phyloP scores from a whole-genome alignment of 2,113 vertebrate genomes.

The Morone saxatilis region DNA sequence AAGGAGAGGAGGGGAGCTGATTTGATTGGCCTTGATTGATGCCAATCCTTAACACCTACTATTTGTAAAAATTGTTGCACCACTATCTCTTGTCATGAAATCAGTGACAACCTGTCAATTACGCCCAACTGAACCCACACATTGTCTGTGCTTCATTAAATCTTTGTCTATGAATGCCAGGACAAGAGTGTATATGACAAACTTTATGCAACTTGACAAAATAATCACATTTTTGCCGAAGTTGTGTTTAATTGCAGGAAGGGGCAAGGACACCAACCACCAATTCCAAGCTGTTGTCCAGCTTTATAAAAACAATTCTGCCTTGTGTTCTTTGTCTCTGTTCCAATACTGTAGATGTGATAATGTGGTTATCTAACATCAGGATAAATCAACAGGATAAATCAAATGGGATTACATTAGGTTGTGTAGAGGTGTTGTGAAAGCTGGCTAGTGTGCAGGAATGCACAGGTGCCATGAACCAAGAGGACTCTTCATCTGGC shows the following conservation, averaged over 20 bases:
- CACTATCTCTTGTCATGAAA: background rate
- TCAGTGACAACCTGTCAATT: background rate
- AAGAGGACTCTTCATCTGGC: conserved; percentile 22
- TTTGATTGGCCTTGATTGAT: conserved; percentile 18
- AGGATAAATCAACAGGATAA: background rate
- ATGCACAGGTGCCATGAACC: conserved; percentile 27
- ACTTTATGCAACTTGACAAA: background rate
- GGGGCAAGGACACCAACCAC: background rate
- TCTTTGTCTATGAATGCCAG: background rate
- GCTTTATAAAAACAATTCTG: background rate
- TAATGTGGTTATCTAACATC: background rate
- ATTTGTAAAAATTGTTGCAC: conserved; percentile 16
- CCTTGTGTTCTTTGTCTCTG: background rate
- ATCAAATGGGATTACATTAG: background rate
- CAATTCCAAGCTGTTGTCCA: background rate
- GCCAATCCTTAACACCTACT: background rate
- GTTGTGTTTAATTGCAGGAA: background rate
- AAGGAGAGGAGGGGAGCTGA: background rate
- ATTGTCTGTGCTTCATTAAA: background rate
- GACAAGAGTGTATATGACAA: background rate
- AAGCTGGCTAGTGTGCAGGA: background rate
- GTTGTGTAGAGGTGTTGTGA: conserved; percentile 28
- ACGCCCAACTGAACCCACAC: background rate
- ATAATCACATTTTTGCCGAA: background rate
- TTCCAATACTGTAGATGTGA: background rate